Percentiles rank a stretch among this genome's conserved stretches.
Evolutionary conservation across 2,888 invertebrate species (phyloP).

Genomic region (Monoplex corrugatus): DNA sequence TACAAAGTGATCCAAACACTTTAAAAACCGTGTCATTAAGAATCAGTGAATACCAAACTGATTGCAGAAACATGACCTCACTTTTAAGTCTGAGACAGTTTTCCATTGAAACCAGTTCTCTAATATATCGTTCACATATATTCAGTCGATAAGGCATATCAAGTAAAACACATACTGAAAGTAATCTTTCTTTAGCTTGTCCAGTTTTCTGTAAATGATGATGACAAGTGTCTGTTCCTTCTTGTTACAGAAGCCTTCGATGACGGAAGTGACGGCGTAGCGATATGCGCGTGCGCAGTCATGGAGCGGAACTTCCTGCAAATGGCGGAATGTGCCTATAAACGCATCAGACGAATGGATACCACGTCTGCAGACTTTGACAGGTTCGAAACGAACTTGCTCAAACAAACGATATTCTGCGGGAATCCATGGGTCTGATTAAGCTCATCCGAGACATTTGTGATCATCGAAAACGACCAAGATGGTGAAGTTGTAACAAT

Average conservation of each 20-base stretch:
- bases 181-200: too few species aligned
- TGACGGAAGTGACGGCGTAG: slow-evolving; percentile 35
- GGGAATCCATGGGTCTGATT: slow-evolving; percentile 66
- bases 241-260: not conserved
- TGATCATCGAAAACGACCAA: slow-evolving; percentile 58
- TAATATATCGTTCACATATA: not conserved
- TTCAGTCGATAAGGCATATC: not conserved
- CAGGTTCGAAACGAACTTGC: slow-evolving; percentile 67
- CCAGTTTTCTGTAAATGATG: too few species aligned
- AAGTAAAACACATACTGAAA: not conserved
- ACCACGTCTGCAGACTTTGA: slow-evolving; percentile 65
- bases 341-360: slow-evolving; percentile 65
- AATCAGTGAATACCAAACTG: too few species aligned
- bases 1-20: too few species aligned
- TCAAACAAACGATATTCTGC: slow-evolving; percentile 65
- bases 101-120: too few species aligned
- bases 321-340: slow-evolving; percentile 71
- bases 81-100: too few species aligned
- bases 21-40: too few species aligned
- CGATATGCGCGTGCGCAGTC: slow-evolving; percentile 67
- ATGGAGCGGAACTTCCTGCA: slow-evolving; percentile 70
- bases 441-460: slow-evolving; percentile 67
- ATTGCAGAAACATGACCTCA: too few species aligned
- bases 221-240: too few species aligned
- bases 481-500: not conserved